Evolutionary conservation across 2,797 vertebrate genomes (phyloP), one percentile per base, ranked within the genome.

Genomic region (Darevskia mixta): DNA sequence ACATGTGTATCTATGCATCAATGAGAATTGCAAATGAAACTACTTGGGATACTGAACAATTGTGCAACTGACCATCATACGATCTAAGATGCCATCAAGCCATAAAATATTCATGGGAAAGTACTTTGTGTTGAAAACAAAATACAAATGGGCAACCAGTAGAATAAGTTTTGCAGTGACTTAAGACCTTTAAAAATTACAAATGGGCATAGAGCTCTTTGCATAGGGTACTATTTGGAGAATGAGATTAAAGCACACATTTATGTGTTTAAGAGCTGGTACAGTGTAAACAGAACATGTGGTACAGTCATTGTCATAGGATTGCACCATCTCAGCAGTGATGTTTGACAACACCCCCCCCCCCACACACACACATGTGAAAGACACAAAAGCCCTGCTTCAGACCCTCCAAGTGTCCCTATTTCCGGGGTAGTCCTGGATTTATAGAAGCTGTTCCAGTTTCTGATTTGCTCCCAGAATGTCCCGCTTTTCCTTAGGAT

Each of bases 1-100:
- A 71, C 9, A 4, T 35, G 61, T 81, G 17, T 90, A 35, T 41
- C 81, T 91, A 87, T 71, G 77, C 88, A 91, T 88, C 71, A 80
- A 67, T 45, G 87, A 66, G 69, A 43, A 1, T 89, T 75, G 8
- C 3, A 87, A 45, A 58, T 3, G 77, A 72, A 55, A 4, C 82
- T 88, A 18, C 43, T 89, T 69, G 61, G 75, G 55, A n/a, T 66
- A 45, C 67, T 80, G 77, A 76, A 18, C 80, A 66, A 84, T 20
- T 29, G 25, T 86, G 9, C 35, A 82, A 27, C 45, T 84, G 5
- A 35, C n/a, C 76, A 55, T 58, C n/a, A 0, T 35, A 75, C 10
- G 83, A 18, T 2, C 0, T 76, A 69, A 87, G 35, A 66, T 85
- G 81, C 90, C 82, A 81, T 8, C 72, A 85, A 86, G 45, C 25